Percentiles rank a stretch among this genome's conserved stretches.
Conservation (phyloP, 2,797 vertebrate genomes). For the Sylvilagus floridanus region DNA sequence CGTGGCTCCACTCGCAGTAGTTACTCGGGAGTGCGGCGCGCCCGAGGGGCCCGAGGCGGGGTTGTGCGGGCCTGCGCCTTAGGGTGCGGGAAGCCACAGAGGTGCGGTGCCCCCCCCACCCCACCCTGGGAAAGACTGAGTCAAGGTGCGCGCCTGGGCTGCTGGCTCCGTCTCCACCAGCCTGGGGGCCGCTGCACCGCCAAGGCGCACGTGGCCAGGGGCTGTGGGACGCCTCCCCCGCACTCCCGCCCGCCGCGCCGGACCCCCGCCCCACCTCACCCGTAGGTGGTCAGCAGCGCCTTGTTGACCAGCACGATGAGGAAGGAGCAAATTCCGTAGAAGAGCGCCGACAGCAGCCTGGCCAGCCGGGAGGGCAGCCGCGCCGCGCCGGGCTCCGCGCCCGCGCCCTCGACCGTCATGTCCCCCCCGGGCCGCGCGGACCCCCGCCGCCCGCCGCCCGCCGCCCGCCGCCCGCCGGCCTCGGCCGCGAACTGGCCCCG, state of each 20-base stretch:
- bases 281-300: constrained; percentile 92
- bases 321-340: constrained; percentile 93
- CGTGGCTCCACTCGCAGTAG: too few species aligned
- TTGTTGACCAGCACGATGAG: constrained; percentile 94
- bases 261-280: constrained; percentile 87
- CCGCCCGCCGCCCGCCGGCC: neutral
- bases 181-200: too few species aligned
- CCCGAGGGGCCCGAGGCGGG: too few species aligned
- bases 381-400: neutral
- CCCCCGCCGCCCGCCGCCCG: too few species aligned
- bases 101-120: too few species aligned
- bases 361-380: constrained; percentile 63
- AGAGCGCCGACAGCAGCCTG: constrained; percentile 89
- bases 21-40: too few species aligned
- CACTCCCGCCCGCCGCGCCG: neutral
- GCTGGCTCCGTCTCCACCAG: too few species aligned
- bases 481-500: neutral
- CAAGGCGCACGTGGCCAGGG: too few species aligned
- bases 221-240: neutral
- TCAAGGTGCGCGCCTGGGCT: too few species aligned
- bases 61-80: too few species aligned
- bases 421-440: neutral
- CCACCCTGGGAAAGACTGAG: too few species aligned
- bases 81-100: too few species aligned
- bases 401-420: neutral